Percentiles rank a stretch among this genome's conserved stretches.
These are phyloP conservation scores for Sesia bembeciformis DNA, from an alignment of 2,888 invertebrate genomes.

Conservation along the genomic window DNA sequence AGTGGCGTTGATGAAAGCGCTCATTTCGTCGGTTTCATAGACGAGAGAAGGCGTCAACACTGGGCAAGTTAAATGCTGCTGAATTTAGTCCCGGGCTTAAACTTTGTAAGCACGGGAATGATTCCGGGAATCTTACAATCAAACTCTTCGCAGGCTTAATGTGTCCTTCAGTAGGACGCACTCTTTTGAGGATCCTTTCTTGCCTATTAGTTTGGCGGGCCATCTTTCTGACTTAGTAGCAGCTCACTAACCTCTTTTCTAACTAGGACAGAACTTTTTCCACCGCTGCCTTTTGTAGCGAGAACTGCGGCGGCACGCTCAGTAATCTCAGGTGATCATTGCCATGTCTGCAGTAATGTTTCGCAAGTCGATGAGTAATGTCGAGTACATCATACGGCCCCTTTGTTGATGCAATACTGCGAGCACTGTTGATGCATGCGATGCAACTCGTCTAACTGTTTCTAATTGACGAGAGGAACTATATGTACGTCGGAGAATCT, in stretches of 20 bases:
- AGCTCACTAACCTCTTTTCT: constrained; percentile 91
- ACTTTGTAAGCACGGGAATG: constrained; percentile 86
- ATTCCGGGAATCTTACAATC: constrained; percentile 97
- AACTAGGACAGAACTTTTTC: constrained; percentile 97
- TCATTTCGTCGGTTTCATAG: constrained; percentile 84
- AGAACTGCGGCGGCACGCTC: constrained; percentile 92
- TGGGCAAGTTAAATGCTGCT: background rate
- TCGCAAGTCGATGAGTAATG: too few species aligned
- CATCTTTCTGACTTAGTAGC: constrained; percentile 91
- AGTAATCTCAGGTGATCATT: constrained; percentile 40
- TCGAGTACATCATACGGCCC: too few species aligned
- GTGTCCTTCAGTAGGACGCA: constrained; percentile 87
- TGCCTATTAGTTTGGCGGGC: constrained; percentile 92
- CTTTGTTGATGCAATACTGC: too few species aligned
- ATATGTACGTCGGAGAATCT: too few species aligned
- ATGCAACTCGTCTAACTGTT: too few species aligned
- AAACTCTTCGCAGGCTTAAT: constrained; percentile 98
- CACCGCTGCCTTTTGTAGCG: constrained; percentile 76
- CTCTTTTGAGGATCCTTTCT: constrained; percentile 94
- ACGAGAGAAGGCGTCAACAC: constrained; percentile 38
- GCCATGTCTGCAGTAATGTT: too few species aligned
- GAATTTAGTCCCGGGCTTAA: constrained; percentile 51
- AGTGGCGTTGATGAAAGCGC: constrained; percentile 83
- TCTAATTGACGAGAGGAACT: too few species aligned
- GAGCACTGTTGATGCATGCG: too few species aligned